A percentile compares a stretch with the other conserved stretches of the same genome.
These are phyloP conservation scores for Aphrocallistes beatrix DNA, from an alignment of 37 sponge, comb jelly and placozoan genomes.

Conservation along the genomic window DNA sequence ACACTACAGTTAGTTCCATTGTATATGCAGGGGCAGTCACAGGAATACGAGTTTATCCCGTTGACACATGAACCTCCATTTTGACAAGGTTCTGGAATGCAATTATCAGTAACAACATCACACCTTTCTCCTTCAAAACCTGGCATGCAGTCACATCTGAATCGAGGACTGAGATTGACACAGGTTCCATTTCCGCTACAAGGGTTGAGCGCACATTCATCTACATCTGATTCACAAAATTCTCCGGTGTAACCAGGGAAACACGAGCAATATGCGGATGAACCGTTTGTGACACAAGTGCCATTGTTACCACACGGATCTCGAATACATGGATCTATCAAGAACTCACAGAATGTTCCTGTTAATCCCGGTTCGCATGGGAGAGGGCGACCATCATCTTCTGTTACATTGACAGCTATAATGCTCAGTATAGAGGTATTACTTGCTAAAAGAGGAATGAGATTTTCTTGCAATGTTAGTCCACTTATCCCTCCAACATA, in stretches of 20 bases:
- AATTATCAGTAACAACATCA: constrained; percentile 26
- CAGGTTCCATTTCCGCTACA: constrained; percentile 26
- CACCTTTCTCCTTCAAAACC: constrained; percentile 38
- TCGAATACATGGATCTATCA: not conserved
- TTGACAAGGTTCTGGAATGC: constrained; percentile 24
- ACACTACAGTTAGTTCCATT: constrained; percentile 35
- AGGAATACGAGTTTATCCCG: not conserved
- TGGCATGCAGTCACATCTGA: constrained; percentile 28
- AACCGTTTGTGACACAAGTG: not conserved
- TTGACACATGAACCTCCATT: constrained; percentile 27
- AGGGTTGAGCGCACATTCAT: not conserved
- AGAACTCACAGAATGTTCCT: not conserved
- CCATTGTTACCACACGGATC: constrained; percentile 5
- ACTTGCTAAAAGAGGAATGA: not conserved
- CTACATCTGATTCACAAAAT: constrained; percentile 23
- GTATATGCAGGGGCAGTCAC: constrained; percentile 23
- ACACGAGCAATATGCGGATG: not conserved
- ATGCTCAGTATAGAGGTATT: not conserved
- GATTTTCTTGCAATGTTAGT: not conserved
- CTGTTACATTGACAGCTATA: not conserved
- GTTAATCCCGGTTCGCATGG: not conserved
- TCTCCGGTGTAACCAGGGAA: constrained; percentile 31
- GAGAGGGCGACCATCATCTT: not conserved
- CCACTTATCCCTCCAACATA: not conserved
- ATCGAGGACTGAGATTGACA: constrained; percentile 21